phyloP scores from a whole-genome alignment of 2,113 vertebrate genomes.

The Syngnathus typhle region DNA sequence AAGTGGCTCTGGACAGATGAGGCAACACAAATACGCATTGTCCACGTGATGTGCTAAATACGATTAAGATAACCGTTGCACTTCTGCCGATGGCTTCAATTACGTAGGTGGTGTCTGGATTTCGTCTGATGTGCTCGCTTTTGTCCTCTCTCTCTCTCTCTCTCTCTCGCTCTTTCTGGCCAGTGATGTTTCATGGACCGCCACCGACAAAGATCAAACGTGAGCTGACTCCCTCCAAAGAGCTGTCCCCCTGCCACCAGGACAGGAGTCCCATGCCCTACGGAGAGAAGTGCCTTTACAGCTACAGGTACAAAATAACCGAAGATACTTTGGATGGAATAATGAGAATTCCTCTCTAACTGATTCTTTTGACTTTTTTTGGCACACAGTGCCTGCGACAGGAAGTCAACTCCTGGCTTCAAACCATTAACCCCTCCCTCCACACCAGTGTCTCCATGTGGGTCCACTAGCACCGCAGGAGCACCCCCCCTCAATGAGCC shows the following conservation, averaged over 20 bases:
- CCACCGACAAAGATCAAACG: constrained; percentile 91
- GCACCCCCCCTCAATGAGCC: constrained; percentile 51
- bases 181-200: constrained; percentile 94
- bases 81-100: constrained; percentile 54
- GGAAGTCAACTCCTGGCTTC: constrained; percentile 84
- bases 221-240: constrained; percentile 84
- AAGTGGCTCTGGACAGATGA: constrained; percentile 52
- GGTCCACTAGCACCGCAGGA: constrained; percentile 49
- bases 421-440: constrained; percentile 92
- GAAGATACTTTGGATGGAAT: not conserved
- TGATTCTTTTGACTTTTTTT: constrained; percentile 7
- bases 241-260: constrained; percentile 84
- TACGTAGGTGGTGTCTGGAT: constrained; percentile 38
- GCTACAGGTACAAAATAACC: constrained; percentile 79
- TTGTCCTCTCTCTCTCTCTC: constrained; percentile 1
- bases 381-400: constrained; percentile 87
- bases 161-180: not conserved
- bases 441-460: constrained; percentile 78
- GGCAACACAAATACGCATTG: constrained; percentile 41
- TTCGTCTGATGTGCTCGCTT: constrained; percentile 37
- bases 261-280: constrained; percentile 84
- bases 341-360: not conserved
- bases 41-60: constrained; percentile 45
- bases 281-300: constrained; percentile 99
- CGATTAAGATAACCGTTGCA: constrained; percentile 54